phyloP scores from a whole-genome alignment of 1,140 invertebrate species.

The Riptortus pedestris region DNA sequence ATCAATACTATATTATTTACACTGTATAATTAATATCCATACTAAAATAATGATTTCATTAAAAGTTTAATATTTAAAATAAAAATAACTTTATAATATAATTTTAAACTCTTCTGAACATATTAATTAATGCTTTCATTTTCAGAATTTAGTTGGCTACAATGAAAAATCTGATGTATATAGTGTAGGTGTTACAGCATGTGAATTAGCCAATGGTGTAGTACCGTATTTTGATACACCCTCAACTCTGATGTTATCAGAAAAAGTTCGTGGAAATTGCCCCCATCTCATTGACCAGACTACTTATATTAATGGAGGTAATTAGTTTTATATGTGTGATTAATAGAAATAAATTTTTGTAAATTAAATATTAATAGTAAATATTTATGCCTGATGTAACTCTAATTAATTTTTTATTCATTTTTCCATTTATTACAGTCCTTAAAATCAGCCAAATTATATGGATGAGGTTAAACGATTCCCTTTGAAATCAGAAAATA shows the following conservation, averaged over 20 bases:
- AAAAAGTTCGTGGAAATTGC: slow-evolving; percentile 70
- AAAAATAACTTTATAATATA: too few relatives aligned
- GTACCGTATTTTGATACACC: slow-evolving; percentile 74
- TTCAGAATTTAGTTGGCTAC: slow-evolving; percentile 73
- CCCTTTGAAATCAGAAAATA: too few relatives aligned
- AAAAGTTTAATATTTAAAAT: too few relatives aligned
- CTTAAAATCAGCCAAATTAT: too few relatives aligned
- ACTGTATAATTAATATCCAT: too few relatives aligned
- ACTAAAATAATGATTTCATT: too few relatives aligned
- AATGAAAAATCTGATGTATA: slow-evolving; percentile 84
- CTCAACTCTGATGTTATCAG: slow-evolving; percentile 76
- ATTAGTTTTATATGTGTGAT: background rate
- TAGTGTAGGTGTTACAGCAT: slow-evolving; percentile 75
- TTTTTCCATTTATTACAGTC: too few relatives aligned
- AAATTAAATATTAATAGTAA: slow-evolving; percentile 38
- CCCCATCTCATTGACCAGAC: slow-evolving; percentile 67
- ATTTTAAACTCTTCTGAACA: too few relatives aligned
- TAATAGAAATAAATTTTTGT: slow-evolving; percentile 39
- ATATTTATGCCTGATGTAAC: slow-evolving; percentile 36
- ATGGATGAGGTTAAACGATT: too few relatives aligned
- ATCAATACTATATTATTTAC: too few relatives aligned
- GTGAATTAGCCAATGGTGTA: slow-evolving; percentile 80
- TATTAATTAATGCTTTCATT: too few relatives aligned
- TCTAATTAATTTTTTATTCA: slow-evolving; percentile 33
- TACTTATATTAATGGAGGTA: slow-evolving; percentile 40